phyloP scores from a whole-genome alignment of 2,113 vertebrate genomes.

The Struthidea cinerea region DNA sequence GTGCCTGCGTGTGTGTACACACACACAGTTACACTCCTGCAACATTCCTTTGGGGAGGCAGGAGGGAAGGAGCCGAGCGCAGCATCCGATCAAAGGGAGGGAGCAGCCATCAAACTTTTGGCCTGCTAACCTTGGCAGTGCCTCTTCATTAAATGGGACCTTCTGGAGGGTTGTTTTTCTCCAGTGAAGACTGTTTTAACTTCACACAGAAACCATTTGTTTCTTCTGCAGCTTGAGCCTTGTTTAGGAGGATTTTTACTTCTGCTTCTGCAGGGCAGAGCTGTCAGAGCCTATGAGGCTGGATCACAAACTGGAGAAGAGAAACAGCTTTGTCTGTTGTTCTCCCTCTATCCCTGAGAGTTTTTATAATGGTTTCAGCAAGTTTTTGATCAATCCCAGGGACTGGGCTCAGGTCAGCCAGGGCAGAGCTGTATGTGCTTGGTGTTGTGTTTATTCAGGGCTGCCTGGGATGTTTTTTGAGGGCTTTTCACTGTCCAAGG shows the following conservation, averaged over 20 bases:
- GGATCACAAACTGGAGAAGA: background rate
- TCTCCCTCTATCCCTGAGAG: background rate
- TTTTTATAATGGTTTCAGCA: background rate
- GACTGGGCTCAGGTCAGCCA: background rate
- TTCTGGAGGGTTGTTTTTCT: conserved; percentile 10
- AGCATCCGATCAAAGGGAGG: background rate
- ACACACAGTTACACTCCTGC: background rate
- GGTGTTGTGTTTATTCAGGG: background rate
- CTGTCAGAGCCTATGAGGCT: background rate
- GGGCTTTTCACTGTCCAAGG: background rate
- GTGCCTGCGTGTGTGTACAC: background rate
- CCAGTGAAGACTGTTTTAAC: background rate
- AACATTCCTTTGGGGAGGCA: background rate
- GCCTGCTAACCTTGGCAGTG: background rate
- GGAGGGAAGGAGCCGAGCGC: background rate
- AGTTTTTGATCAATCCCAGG: background rate
- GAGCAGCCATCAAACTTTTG: background rate
- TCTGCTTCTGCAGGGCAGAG: background rate
- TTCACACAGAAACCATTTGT: background rate
- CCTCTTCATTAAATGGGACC: background rate
- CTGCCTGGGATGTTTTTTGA: background rate
- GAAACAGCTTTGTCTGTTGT: background rate
- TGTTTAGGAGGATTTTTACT: conserved; percentile 15
- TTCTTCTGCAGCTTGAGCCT: background rate
- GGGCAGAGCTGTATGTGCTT: background rate